Conservation (phyloP, 37 sponge, comb jelly and placozoan species). For the Ianthella basta region DNA sequence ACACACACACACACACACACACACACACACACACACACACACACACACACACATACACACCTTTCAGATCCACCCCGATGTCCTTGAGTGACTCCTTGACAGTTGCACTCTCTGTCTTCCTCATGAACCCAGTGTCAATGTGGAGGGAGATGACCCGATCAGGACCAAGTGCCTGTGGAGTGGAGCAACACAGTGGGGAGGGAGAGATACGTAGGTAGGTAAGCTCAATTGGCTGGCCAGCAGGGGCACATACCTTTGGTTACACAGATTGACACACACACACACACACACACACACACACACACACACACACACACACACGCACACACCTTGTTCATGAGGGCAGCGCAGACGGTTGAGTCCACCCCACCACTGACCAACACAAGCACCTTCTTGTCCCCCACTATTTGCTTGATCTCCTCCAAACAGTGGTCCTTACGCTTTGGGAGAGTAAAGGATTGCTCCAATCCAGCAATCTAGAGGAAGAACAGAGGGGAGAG, state of each 20-base stretch:
- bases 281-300: background rate
- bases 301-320: slow-evolving; percentile 29
- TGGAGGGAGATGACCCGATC: slow-evolving; percentile 79
- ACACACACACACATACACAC: slow-evolving; percentile 36
- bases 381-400: slow-evolving; percentile 76
- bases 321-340: slow-evolving; percentile 60
- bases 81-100: slow-evolving; percentile 73
- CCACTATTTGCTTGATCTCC: slow-evolving; percentile 63
- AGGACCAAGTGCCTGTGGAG: slow-evolving; percentile 59
- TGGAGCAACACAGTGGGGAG: background rate
- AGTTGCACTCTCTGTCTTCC: slow-evolving; percentile 73
- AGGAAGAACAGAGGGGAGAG: background rate
- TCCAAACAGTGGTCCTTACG: slow-evolving; percentile 64
- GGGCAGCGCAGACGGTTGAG: slow-evolving; percentile 89
- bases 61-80: slow-evolving; percentile 69
- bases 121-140: slow-evolving; percentile 94
- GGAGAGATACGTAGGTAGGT: background rate
- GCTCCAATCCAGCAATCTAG: slow-evolving; percentile 58
- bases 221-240: background rate
- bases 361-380: slow-evolving; percentile 97
- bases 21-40: background rate
- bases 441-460: slow-evolving; percentile 41
- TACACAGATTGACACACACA: background rate
- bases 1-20: background rate
- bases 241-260: background rate